Conservation (phyloP, 2,797 vertebrate genomes). For the Iguana delicatissima region DNA sequence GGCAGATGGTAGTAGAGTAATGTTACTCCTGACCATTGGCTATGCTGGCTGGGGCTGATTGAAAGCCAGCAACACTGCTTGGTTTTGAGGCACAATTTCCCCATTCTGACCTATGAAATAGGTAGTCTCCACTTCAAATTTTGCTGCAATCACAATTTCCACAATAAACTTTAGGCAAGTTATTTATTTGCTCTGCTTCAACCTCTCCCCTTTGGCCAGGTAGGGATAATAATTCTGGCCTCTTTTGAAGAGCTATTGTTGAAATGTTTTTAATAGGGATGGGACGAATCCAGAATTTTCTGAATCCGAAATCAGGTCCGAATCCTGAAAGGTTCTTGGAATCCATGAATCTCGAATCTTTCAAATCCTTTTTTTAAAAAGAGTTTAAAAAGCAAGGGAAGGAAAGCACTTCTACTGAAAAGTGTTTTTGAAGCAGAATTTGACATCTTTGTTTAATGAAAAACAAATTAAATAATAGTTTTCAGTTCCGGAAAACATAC, state of each 20-base stretch:
- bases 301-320: no score
- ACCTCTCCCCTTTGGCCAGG: not conserved
- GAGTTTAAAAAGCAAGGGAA: no score
- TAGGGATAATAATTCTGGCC: not conserved
- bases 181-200: not conserved
- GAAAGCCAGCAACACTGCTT: not conserved
- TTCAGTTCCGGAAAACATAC: no score
- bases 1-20: not conserved
- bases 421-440: no score
- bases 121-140: not conserved
- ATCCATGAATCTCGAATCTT: no score
- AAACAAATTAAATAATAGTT: no score
- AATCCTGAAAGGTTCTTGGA: no score
- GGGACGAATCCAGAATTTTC: no score
- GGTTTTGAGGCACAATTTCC: not conserved
- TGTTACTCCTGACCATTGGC: no score
- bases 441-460: no score
- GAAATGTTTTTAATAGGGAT: not conserved
- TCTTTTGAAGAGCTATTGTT: not conserved
- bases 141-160: not conserved
- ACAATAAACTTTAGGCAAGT: not conserved
- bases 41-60: not conserved
- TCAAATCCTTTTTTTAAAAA: no score
- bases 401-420: no score
- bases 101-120: not conserved